phyloP scores from a whole-genome alignment of 1,140 invertebrate species.

The Monochamus saltuarius region DNA sequence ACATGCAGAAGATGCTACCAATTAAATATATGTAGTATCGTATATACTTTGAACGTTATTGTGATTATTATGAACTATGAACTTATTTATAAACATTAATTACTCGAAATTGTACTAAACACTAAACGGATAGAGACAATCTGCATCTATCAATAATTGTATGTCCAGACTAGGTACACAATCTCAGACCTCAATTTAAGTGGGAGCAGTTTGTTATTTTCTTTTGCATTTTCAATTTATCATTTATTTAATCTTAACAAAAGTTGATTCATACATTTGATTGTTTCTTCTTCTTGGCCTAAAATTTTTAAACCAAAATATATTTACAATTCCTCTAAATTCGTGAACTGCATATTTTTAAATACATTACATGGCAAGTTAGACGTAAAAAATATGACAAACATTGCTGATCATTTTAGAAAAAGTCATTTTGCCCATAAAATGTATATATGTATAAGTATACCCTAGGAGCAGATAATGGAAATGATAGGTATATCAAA shows the following conservation, averaged over 20 bases:
- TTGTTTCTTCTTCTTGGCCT: background rate
- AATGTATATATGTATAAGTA: too few species aligned
- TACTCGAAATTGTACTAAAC: slow-evolving; percentile 9
- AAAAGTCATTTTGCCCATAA: too few species aligned
- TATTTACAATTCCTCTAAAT: background rate
- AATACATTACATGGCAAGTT: too few species aligned
- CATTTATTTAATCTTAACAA: background rate
- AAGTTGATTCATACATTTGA: background rate
- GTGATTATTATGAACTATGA: slow-evolving; percentile 8
- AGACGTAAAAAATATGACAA: too few species aligned
- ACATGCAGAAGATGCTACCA: background rate
- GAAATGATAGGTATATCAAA: too few species aligned
- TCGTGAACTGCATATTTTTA: too few species aligned
- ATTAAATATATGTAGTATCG: slow-evolving; percentile 2
- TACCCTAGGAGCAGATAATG: too few species aligned
- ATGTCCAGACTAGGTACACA: slow-evolving; percentile 15
- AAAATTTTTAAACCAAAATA: background rate
- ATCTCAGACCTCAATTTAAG: too few species aligned
- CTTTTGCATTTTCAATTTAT: background rate
- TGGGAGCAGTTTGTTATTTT: slow-evolving; percentile 1
- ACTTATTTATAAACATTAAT: slow-evolving; percentile 13
- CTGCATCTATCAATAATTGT: slow-evolving; percentile 9
- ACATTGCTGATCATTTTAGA: too few species aligned
- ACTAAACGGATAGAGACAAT: slow-evolving; percentile 8
- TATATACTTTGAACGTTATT: background rate